A percentile compares a stretch with the other conserved stretches of the same genome.
phyloP scores from a whole-genome alignment of 2,888 invertebrate genomes.

The Mythimna impura region DNA sequence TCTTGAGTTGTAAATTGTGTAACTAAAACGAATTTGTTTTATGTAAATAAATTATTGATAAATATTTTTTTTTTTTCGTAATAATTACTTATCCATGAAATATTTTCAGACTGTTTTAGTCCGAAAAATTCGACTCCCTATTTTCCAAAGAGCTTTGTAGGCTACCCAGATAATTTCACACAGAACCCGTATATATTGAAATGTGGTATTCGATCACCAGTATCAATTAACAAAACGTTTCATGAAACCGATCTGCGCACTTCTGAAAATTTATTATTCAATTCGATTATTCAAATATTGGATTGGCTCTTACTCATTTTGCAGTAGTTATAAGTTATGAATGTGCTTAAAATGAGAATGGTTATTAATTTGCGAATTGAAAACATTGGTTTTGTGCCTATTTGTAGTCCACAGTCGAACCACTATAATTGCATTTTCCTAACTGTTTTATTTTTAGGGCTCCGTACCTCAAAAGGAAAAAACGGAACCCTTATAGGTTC shows the following conservation, averaged over 20 bases:
- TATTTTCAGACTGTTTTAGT: too few relatives aligned
- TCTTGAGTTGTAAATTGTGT: too few relatives aligned
- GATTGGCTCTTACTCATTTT: neutral
- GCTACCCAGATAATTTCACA: neutral
- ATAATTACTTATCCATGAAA: too few relatives aligned
- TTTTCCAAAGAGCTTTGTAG: neutral
- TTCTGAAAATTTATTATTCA: slow-evolving; percentile 39
- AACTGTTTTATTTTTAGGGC: too few relatives aligned
- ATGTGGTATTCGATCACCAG: neutral
- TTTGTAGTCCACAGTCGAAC: neutral
- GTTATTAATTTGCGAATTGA: neutral
- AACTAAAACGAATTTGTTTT: too few relatives aligned
- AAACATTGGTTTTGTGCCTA: neutral
- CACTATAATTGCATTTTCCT: too few relatives aligned
- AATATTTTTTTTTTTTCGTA: too few relatives aligned
- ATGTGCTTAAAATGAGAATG: slow-evolving; percentile 10
- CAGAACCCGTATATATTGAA: slow-evolving; percentile 10
- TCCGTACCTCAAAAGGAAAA: too few relatives aligned
- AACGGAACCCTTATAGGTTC: too few relatives aligned
- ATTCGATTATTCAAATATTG: slow-evolving; percentile 37
- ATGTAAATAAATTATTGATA: too few relatives aligned
- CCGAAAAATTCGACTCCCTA: too few relatives aligned
- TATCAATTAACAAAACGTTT: slow-evolving; percentile 26
- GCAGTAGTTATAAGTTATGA: slow-evolving; percentile 22
- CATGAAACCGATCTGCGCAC: slow-evolving; percentile 1